These are phyloP conservation scores for Standfussiana lucernea DNA, from an alignment of 2,888 invertebrate genomes.

Conservation along the genomic window DNA sequence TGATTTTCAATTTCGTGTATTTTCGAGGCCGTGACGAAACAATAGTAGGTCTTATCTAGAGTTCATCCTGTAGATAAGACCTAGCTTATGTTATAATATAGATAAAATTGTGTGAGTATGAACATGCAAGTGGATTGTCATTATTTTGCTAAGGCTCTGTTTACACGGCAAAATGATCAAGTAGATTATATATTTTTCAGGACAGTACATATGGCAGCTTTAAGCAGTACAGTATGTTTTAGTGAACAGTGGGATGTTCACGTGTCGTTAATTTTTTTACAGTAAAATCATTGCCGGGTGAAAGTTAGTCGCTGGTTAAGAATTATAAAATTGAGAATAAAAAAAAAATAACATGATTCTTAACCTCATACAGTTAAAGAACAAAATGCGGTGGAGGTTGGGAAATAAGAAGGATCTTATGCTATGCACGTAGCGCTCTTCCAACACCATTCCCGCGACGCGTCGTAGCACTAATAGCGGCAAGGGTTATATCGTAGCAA, in stretches of 20 bases:
- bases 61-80: background rate
- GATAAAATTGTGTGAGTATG: background rate
- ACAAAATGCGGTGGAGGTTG: background rate
- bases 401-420: background rate
- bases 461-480: background rate
- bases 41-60: background rate
- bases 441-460: background rate
- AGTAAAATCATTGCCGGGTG: background rate
- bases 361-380: background rate
- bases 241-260: background rate
- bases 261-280: background rate
- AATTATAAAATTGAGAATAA: background rate
- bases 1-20: background rate
- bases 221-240: background rate
- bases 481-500: background rate
- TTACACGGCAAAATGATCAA: background rate
- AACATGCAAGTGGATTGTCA: background rate
- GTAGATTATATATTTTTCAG: background rate
- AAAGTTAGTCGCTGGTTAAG: background rate
- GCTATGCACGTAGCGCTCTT: background rate
- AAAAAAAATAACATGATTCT: background rate
- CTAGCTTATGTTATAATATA: background rate
- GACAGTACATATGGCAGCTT: background rate
- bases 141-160: background rate
- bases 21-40: background rate